Percentiles rank a stretch among this genome's conserved stretches.
Conservation (phyloP, 2,113 vertebrate genomes). For the Fulica atra region DNA sequence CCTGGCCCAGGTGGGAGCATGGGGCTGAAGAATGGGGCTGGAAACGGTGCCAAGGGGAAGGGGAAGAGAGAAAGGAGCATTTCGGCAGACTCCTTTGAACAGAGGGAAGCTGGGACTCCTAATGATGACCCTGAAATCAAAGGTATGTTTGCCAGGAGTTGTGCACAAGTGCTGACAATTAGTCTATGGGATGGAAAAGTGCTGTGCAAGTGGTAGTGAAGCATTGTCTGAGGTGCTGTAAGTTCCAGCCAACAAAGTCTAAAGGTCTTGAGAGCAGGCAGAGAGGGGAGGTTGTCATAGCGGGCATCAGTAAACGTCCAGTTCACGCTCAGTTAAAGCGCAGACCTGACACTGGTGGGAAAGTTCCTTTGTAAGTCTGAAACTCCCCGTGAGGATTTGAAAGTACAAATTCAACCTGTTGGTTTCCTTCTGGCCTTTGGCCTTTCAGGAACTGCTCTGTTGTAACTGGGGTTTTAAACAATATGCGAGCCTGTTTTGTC, state of each 20-base stretch:
- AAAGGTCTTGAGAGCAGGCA: neutral
- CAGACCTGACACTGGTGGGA: neutral
- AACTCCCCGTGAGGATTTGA: neutral
- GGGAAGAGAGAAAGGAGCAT: slow-evolving; percentile 96
- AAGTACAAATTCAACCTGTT: slow-evolving; percentile 31
- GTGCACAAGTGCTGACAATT: neutral
- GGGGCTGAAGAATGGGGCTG: slow-evolving; percentile 96
- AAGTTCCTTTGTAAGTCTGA: slow-evolving; percentile 28
- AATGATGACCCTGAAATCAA: slow-evolving; percentile 90
- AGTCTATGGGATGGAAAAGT: neutral
- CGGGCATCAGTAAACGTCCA: neutral
- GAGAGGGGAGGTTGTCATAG: neutral
- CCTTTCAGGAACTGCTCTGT: slow-evolving; percentile 32
- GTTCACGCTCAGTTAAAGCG: neutral
- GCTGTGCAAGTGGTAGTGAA: neutral
- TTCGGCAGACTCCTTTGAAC: slow-evolving; percentile 95
- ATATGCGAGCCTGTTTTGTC: slow-evolving; percentile 37
- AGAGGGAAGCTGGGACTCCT: slow-evolving; percentile 92
- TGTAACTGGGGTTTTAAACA: slow-evolving; percentile 21
- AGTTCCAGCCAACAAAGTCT: neutral
- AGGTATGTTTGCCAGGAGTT: slow-evolving; percentile 74
- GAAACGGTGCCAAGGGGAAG: slow-evolving; percentile 95
- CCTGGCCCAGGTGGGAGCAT: slow-evolving; percentile 91
- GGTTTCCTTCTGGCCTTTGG: slow-evolving; percentile 32
- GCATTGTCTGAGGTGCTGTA: neutral